Base-by-base conservation (phyloP, 2,113 vertebrate species). In the Scytalopus superciliaris region DNA sequence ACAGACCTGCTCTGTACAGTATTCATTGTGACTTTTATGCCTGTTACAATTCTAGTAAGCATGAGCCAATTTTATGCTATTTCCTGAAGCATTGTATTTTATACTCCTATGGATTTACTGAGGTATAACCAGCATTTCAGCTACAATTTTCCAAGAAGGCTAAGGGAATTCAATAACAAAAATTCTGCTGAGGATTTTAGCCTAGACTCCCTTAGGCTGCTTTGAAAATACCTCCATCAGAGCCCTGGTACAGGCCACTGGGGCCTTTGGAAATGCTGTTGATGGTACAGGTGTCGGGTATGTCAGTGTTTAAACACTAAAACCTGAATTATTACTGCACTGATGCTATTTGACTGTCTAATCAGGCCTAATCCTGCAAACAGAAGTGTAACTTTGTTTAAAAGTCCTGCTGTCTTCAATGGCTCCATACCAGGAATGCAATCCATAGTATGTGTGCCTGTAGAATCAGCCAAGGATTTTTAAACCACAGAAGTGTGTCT, bases 141-240 rank as follows among this genome's bases (percentile, higher is more conserved):
- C 49, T 78, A 72, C 84, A 90, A 75, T 96, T 96, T 96, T 95
- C 93, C 39, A 91, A 96, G 90, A 50, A 89, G 66, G 53, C 92
- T 94, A 82, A 92, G 83, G 93, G 90, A 96, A 90, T 87, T 79
- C 40, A 81, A 25, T 78, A 77, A 40, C 47, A 47, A 70, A 90
- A 88, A 68, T 72, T 33, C 85, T 95, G 56, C 76, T 66, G 73
- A 84, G 53, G 66, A 69, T 82, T 95, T 90, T 63, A 85, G 42
- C 73, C 60, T 45, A 28, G 11, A 49, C 90, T 95, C 84, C 90
- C 90, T 93, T 92, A 89, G 92, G 42, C 86, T 94, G 3, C 92
- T 94, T 96, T 39, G 90, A 89, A 97, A 96, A 93, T 92, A 19
- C 9, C 53, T 90, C n/a, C 28, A 45, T 90, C 56, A 72, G 39